Base-by-base conservation (phyloP, 2,113 vertebrate species). In the Caranx melampygus region DNA sequence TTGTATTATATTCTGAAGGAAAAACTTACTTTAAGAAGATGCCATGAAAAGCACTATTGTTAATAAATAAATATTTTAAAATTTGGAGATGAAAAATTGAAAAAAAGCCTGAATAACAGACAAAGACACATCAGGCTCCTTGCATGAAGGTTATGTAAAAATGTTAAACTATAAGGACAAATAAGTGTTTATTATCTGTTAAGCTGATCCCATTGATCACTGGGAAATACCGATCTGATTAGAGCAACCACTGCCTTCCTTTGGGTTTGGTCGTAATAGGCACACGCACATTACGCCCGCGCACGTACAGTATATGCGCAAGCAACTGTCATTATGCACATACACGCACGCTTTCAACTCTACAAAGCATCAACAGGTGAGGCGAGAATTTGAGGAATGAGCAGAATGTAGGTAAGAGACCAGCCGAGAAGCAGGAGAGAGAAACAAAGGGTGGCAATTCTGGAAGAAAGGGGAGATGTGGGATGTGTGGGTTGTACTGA, bases 331-430 rank as follows among this genome's bases (percentile, higher is more conserved):
- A 58, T 16, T 0, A 42, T 15, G n/a, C 20, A n/a, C 49, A 55
- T 5, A 51, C 15, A 42, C 14, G 2, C 3, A 58, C 12, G 72
- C 37, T 33, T 40, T 31, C 12, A 34, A 40, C 34, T 47, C 21
- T 54, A 58, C 5, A 16, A 69, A 59, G 18, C 66, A 74, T 81
- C 85, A 91, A 86, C 91, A 91, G 84, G 86, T 85, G 72, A 88
- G 72, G 49, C 0, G 21, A 73, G 49, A 57, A 66, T 72, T 40
- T 35, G 35, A 69, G 51, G 61, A 74, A 58, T 4, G 59, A 70
- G 75, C 63, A 82, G 52, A 72, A 77, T 40, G 63, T 58, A 83
- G 80, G 86, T 81, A 75, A 72, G 51, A 35, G 20, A 70, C 45
- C 20, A 40, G 61, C 69, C 6, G 57, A 68, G 44, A 76, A 54